Evolutionary conservation across 2,888 invertebrate genomes (phyloP).

Genomic region (Drosophila barbarae): DNA sequence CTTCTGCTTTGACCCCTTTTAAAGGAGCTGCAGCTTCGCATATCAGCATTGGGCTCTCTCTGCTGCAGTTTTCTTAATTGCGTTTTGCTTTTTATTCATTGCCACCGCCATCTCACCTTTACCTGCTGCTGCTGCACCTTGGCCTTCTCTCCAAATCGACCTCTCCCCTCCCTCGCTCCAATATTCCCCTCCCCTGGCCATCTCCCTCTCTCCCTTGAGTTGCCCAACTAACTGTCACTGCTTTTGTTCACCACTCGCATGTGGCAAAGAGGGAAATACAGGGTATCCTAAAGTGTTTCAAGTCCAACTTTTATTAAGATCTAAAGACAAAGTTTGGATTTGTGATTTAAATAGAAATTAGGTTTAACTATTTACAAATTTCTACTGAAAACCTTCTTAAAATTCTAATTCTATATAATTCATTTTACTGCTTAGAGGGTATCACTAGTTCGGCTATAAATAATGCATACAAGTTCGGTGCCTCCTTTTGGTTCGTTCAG

Average conservation of each 20-base stretch:
- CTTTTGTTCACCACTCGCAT: conserved; percentile 13
- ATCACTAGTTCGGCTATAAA: background rate
- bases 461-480: conserved; percentile 30
- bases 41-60: conserved; percentile 12
- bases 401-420: too few species aligned
- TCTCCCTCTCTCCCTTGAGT: background rate
- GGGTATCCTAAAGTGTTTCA: conserved; percentile 1
- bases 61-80: conserved; percentile 32
- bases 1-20: background rate
- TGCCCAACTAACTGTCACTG: conserved; percentile 17
- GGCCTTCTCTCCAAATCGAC: conserved; percentile 3
- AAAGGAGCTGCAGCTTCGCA: background rate
- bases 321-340: background rate
- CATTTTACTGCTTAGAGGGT: background rate
- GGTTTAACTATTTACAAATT: too few species aligned
- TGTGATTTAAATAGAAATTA: too few species aligned
- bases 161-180: too few species aligned
- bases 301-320: background rate
- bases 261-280: background rate
- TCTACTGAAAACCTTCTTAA: too few species aligned
- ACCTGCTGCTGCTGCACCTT: conserved; percentile 17
- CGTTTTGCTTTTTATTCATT: conserved; percentile 30
- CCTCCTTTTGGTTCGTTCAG: conserved; percentile 38
- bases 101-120: conserved; percentile 18
- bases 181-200: background rate